phyloP scores from a whole-genome alignment of 2,113 vertebrate species.

The Pachycephala philippinensis region DNA sequence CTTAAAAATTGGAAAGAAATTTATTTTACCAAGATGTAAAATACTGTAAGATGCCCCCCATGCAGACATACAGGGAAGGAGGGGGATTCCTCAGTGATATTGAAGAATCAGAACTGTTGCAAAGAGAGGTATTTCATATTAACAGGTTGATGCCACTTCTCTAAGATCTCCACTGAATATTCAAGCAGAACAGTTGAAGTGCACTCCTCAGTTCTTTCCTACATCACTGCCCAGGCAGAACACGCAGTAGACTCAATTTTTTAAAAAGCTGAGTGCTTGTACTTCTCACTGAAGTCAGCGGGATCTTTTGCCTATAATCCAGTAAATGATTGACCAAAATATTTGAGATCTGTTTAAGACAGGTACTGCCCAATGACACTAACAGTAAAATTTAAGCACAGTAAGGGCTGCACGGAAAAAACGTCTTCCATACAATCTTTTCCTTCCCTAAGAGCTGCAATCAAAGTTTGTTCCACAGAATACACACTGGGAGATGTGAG shows the following conservation, averaged over 20 bases:
- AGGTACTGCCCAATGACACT: neutral
- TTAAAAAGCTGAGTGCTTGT: neutral
- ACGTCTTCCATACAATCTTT: neutral
- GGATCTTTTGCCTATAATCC: neutral
- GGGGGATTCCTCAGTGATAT: neutral
- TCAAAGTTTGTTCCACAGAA: neutral
- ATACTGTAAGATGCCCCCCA: neutral
- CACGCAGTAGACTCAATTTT: neutral
- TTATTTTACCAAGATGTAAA: neutral
- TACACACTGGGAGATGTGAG: neutral
- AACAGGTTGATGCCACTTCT: neutral
- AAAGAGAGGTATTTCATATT: neutral
- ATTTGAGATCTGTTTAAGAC: neutral
- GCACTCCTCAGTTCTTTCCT: neutral
- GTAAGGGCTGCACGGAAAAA: neutral
- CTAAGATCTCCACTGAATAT: neutral
- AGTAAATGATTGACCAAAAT: neutral
- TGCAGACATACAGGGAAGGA: neutral
- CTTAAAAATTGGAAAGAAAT: neutral
- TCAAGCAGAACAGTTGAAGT: conserved; percentile 35
- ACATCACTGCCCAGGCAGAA: neutral
- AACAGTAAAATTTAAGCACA: neutral
- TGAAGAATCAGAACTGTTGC: neutral
- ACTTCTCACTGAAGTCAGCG: neutral
- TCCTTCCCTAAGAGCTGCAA: neutral